These are phyloP conservation scores for Synanthedon vespiformis DNA, from an alignment of 2,888 invertebrate species.

Conservation along the genomic window DNA sequence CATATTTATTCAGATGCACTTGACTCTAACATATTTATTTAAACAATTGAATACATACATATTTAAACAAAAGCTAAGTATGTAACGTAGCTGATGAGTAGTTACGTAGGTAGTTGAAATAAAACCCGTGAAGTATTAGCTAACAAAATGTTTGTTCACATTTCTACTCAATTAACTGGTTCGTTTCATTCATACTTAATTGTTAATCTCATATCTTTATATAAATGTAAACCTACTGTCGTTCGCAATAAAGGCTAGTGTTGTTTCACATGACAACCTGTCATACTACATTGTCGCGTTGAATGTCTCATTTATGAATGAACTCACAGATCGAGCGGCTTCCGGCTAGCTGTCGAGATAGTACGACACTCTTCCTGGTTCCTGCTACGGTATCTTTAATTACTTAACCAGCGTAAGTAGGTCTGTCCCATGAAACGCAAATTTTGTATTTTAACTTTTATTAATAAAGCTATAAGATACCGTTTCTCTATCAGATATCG, in stretches of 20 bases:
- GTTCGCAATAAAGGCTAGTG: constrained; percentile 37
- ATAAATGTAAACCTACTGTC: constrained; percentile 30
- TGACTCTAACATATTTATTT: too few species aligned
- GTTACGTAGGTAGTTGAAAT: too few species aligned
- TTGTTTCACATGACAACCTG: constrained; percentile 35
- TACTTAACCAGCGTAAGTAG: constrained; percentile 53
- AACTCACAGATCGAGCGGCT: constrained; percentile 67
- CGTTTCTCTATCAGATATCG: constrained; percentile 33
- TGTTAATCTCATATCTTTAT: constrained; percentile 29
- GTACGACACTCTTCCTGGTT: constrained; percentile 71
- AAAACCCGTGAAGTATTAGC: constrained; percentile 11
- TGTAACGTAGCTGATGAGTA: too few species aligned
- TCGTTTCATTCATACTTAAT: constrained; percentile 64
- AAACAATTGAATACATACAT: too few species aligned
- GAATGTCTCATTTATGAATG: constrained; percentile 64
- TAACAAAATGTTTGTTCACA: constrained; percentile 57
- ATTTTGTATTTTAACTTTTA: constrained; percentile 24
- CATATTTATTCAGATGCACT: too few species aligned
- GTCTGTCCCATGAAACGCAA: constrained; percentile 21
- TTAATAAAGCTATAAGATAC: constrained; percentile 25
- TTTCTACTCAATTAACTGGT: constrained; percentile 61
- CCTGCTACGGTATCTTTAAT: constrained; percentile 69
- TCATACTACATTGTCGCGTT: constrained; percentile 57
- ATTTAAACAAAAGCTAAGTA: too few species aligned
- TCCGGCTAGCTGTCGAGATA: constrained; percentile 70